phyloP scores from a whole-genome alignment of 2,797 vertebrate genomes.

The Notamacropus eugenii region DNA sequence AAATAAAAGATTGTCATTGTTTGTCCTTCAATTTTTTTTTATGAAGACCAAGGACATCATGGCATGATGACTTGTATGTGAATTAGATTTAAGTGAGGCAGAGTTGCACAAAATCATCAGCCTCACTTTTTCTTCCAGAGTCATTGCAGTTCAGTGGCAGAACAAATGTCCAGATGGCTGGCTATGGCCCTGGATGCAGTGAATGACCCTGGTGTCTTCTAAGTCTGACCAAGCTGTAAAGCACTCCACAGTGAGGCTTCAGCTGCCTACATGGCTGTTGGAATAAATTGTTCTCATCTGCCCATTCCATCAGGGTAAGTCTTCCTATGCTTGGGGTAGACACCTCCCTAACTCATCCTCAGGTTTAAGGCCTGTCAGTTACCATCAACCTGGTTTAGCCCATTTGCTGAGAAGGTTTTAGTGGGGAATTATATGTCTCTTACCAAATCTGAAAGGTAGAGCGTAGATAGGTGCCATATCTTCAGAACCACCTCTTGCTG shows the following conservation, averaged over 20 bases:
- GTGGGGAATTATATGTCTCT: background rate
- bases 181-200: background rate
- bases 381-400: background rate
- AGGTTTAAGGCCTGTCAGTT: background rate
- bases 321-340: background rate
- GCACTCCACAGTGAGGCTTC: background rate
- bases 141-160: background rate
- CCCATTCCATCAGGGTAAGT: background rate
- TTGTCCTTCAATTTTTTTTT: background rate
- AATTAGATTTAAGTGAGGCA: background rate
- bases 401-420: background rate
- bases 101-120: background rate
- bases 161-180: background rate
- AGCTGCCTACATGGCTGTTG: background rate
- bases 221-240: background rate
- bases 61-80: background rate
- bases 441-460: background rate
- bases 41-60: background rate
- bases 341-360: background rate
- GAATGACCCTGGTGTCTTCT: background rate
- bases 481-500: too few relatives aligned
- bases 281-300: background rate
- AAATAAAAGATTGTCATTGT: background rate
- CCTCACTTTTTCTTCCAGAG: background rate
- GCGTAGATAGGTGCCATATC: background rate